These are phyloP conservation scores for Astyanax mexicanus DNA, from an alignment of 2,797 vertebrate genomes.

Conservation along the genomic window DNA sequence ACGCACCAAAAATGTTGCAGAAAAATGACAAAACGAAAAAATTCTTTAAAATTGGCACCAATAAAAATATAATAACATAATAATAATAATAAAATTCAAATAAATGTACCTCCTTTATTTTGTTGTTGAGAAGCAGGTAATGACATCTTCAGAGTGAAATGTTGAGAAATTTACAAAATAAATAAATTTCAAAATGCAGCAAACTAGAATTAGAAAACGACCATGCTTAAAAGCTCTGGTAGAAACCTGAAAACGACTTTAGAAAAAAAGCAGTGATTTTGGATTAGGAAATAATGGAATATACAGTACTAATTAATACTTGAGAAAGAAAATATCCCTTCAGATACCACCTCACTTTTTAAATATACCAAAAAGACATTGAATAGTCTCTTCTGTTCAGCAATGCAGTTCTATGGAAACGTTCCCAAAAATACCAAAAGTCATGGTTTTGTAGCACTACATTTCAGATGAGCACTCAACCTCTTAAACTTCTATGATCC, in stretches of 20 bases:
- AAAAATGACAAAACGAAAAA: no score
- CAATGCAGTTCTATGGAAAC: neutral
- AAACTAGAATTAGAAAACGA: slow-evolving; percentile 11
- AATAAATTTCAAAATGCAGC: slow-evolving; percentile 38
- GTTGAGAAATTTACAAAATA: slow-evolving; percentile 27
- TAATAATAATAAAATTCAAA: neutral
- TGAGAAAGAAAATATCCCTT: slow-evolving; percentile 29
- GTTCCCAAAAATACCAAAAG: no score
- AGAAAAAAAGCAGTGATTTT: neutral
- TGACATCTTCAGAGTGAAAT: neutral
- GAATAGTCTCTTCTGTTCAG: slow-evolving; percentile 1
- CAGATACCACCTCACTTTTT: slow-evolving; percentile 4
- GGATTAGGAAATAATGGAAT: slow-evolving; percentile 32
- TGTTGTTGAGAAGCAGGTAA: slow-evolving; percentile 35
- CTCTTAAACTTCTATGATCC: slow-evolving; percentile 31
- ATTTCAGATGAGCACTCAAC: slow-evolving; percentile 14
- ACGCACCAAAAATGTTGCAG: no score
- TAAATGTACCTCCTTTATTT: slow-evolving; percentile 30
- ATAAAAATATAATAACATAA: no score
- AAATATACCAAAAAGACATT: neutral
- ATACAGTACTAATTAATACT: slow-evolving; percentile 30
- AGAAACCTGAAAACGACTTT: slow-evolving; percentile 43
- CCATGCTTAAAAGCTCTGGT: slow-evolving; percentile 34
- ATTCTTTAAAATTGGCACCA: no score
- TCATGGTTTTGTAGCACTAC: slow-evolving; percentile 16